phyloP scores from a whole-genome alignment of 1,140 invertebrate genomes.

The Drosophila saltans region DNA sequence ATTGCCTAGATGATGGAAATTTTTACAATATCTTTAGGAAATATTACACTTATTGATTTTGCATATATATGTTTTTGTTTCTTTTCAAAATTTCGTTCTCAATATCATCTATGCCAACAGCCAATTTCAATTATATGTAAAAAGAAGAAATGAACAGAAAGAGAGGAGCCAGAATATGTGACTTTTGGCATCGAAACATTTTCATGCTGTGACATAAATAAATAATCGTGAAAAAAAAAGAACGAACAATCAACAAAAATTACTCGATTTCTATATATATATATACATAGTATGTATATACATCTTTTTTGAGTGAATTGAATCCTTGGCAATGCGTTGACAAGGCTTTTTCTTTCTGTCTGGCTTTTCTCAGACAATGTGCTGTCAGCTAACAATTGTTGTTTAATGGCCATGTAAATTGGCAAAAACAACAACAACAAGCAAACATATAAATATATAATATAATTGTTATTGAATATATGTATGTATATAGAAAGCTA shows the following conservation, averaged over 20 bases:
- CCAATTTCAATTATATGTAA: constrained; percentile 59
- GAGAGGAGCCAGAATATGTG: constrained; percentile 35
- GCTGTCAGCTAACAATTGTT: constrained; percentile 76
- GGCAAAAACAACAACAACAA: constrained; percentile 19
- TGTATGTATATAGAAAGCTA: constrained; percentile 1
- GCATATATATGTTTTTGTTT: neutral
- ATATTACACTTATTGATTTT: constrained; percentile 6
- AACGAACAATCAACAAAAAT: constrained; percentile 39
- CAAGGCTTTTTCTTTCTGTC: constrained; percentile 37
- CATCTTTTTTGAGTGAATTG: constrained; percentile 63
- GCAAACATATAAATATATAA: constrained; percentile 32
- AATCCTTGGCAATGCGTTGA: constrained; percentile 72
- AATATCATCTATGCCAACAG: constrained; percentile 49
- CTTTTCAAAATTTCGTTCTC: constrained; percentile 34
- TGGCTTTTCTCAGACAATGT: constrained; percentile 62
- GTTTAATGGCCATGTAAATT: constrained; percentile 64
- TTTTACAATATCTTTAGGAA: neutral
- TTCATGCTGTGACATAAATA: constrained; percentile 54
- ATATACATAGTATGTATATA: neutral
- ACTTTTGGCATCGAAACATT: constrained; percentile 66
- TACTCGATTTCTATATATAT: constrained; percentile 21
- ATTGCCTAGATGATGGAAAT: neutral
- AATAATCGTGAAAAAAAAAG: constrained; percentile 45
- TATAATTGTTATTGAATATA: constrained; percentile 11
- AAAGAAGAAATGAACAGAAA: constrained; percentile 35